phyloP scores from a whole-genome alignment of 2,888 invertebrate genomes.

The Harmothoe impar region DNA sequence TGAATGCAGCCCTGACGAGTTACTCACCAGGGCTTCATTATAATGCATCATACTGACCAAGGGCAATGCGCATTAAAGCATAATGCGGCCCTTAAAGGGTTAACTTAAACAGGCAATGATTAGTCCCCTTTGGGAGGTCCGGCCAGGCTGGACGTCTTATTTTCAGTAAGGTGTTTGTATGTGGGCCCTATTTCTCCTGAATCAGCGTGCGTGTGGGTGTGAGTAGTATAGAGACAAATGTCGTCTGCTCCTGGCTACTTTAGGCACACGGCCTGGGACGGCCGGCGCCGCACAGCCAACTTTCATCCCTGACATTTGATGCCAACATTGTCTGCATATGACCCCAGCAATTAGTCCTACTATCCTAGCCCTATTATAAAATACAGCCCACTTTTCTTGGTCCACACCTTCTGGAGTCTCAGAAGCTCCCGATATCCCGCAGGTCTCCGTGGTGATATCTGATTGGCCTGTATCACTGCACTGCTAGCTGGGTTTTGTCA shows the following conservation, averaged over 20 bases:
- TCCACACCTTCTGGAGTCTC: too few relatives aligned
- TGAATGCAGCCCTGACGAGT: too few relatives aligned
- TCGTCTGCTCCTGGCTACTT: neutral
- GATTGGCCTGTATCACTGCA: neutral
- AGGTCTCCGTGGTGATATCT: too few relatives aligned
- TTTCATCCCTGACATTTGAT: constrained; percentile 6
- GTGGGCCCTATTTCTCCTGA: constrained; percentile 1
- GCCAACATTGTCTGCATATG: neutral
- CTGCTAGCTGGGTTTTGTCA: neutral
- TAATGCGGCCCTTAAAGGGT: too few relatives aligned
- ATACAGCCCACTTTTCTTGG: too few relatives aligned
- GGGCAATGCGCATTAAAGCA: too few relatives aligned
- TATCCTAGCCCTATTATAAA: too few relatives aligned
- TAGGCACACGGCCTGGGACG: neutral
- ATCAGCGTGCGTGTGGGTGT: neutral
- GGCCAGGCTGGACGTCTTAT: neutral
- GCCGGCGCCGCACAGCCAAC: neutral
- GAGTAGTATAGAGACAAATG: constrained; percentile 20
- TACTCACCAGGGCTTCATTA: too few relatives aligned
- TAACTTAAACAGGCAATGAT: neutral
- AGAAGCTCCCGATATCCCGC: too few relatives aligned
- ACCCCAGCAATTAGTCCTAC: neutral
- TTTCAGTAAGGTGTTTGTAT: neutral
- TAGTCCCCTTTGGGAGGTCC: neutral
- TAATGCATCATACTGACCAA: too few relatives aligned